phyloP scores from a whole-genome alignment of 92 coral and sea anemone genomes.

The Actinernus sp. region DNA sequence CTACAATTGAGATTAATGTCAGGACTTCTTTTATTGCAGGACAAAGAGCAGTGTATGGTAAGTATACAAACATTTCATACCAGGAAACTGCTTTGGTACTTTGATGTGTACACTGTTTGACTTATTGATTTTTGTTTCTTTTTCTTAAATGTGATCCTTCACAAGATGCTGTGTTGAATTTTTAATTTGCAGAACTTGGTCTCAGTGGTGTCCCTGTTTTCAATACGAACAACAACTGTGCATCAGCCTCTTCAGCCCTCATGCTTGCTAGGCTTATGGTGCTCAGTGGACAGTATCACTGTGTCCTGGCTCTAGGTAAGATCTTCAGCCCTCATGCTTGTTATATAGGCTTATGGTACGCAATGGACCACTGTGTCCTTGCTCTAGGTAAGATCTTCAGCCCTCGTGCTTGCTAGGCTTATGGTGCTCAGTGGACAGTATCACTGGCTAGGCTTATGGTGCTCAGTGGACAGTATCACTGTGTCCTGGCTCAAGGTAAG shows the following conservation, averaged over 20 bases:
- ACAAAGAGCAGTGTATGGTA: slow-evolving; percentile 92
- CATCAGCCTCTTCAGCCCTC: slow-evolving; percentile 87
- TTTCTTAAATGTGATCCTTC: neutral
- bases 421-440: slow-evolving; percentile 84
- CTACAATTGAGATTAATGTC: too few species aligned
- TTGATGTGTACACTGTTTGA: neutral
- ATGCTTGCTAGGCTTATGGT: slow-evolving; percentile 87
- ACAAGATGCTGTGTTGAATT: neutral
- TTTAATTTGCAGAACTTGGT: slow-evolving; percentile 87
- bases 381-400: slow-evolving; percentile 84
- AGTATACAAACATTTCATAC: slow-evolving; percentile 8
- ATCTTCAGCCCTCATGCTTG: slow-evolving; percentile 72
- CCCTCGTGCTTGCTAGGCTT: slow-evolving; percentile 78
- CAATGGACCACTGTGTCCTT: slow-evolving; percentile 79
- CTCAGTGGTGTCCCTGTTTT: slow-evolving; percentile 88
- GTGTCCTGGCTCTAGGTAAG: slow-evolving; percentile 86
- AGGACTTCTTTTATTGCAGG: slow-evolving; percentile 64
- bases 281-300: slow-evolving; percentile 83
- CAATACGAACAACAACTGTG: slow-evolving; percentile 88
- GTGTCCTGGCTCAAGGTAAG: slow-evolving; percentile 81
- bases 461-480: slow-evolving; percentile 80
- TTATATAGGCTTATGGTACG: slow-evolving; percentile 76
- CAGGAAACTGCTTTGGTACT: neutral
- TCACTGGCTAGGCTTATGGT: slow-evolving; percentile 80
- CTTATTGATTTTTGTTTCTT: too few species aligned